A percentile compares a stretch with the other conserved stretches of the same genome.
These are phyloP conservation scores for Leptogaster cylindrica DNA, from an alignment of 2,888 invertebrate species.

Conservation along the genomic window DNA sequence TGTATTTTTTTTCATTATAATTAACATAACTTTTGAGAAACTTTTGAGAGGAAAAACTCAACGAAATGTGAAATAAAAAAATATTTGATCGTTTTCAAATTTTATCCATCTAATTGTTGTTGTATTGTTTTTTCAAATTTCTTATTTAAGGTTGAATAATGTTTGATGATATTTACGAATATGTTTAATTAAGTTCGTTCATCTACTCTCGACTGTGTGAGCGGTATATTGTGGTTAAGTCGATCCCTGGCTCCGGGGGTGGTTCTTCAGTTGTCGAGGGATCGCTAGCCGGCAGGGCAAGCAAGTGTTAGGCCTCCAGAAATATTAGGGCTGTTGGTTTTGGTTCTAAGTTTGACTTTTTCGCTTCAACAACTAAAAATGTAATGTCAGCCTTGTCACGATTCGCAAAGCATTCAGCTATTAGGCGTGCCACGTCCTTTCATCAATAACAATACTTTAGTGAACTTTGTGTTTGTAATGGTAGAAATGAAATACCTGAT, in stretches of 20 bases:
- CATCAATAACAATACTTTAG: slow-evolving; percentile 28
- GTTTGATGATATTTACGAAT: slow-evolving; percentile 2
- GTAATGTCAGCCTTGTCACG: slow-evolving; percentile 86
- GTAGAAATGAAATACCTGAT: slow-evolving; percentile 64
- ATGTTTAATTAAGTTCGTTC: no score
- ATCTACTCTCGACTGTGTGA: slow-evolving; percentile 54
- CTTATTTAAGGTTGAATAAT: slow-evolving; percentile 2
- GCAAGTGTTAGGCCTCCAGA: slow-evolving; percentile 91
- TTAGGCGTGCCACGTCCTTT: slow-evolving; percentile 85
- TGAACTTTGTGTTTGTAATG: neutral
- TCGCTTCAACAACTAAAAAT: slow-evolving; percentile 91
- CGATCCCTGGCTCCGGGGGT: slow-evolving; percentile 60
- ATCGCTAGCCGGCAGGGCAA: slow-evolving; percentile 82
- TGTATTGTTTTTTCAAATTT: neutral
- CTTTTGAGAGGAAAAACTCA: no score
- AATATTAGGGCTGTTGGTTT: slow-evolving; percentile 90
- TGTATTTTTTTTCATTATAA: no score
- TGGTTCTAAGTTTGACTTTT: slow-evolving; percentile 89
- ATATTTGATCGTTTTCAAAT: neutral
- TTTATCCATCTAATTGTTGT: neutral
- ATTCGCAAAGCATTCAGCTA: slow-evolving; percentile 92
- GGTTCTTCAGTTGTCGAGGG: slow-evolving; percentile 55
- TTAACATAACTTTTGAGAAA: no score
- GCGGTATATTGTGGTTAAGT: slow-evolving; percentile 59
- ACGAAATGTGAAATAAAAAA: no score